Evolutionary conservation across 1,140 invertebrate species (phyloP).

Genomic region (Gonatopus flavifemur): DNA sequence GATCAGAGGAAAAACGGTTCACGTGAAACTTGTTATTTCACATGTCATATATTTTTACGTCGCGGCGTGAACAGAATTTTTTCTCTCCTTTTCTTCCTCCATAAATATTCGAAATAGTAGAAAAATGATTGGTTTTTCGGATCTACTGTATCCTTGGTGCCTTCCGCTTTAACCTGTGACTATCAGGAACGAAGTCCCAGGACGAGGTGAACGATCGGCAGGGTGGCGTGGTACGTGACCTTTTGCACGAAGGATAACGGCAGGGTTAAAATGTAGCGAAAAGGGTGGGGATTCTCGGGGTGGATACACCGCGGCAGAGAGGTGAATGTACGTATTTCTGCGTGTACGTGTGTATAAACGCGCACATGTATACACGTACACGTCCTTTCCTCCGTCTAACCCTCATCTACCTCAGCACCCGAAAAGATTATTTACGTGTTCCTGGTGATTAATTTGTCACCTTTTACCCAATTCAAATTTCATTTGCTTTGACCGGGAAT

Average conservation of each 20-base stretch:
- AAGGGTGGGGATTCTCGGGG: constrained; percentile 25
- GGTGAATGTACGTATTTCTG: constrained; percentile 45
- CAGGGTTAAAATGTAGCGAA: constrained; percentile 39
- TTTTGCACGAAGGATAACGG: constrained; percentile 56
- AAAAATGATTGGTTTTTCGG: no score
- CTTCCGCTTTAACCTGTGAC: constrained; percentile 51
- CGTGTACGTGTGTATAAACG: constrained; percentile 12
- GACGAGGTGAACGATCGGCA: constrained; percentile 56
- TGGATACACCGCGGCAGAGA: constrained; percentile 28
- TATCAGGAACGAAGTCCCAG: constrained; percentile 48
- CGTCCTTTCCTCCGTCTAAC: neutral
- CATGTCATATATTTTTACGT: no score
- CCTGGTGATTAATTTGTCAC: neutral
- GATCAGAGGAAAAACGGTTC: no score
- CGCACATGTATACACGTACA: constrained; percentile 12
- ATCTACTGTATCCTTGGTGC: constrained; percentile 26
- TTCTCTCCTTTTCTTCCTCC: no score
- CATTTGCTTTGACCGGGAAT: no score
- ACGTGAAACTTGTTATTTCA: no score
- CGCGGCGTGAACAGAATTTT: no score
- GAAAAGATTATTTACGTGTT: neutral
- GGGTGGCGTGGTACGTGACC: constrained; percentile 53
- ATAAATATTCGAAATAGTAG: no score
- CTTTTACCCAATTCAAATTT: no score
- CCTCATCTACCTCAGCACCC: neutral